Evolutionary conservation across 1,140 invertebrate species (phyloP).

Genomic region (Lanistes nyassanus): DNA sequence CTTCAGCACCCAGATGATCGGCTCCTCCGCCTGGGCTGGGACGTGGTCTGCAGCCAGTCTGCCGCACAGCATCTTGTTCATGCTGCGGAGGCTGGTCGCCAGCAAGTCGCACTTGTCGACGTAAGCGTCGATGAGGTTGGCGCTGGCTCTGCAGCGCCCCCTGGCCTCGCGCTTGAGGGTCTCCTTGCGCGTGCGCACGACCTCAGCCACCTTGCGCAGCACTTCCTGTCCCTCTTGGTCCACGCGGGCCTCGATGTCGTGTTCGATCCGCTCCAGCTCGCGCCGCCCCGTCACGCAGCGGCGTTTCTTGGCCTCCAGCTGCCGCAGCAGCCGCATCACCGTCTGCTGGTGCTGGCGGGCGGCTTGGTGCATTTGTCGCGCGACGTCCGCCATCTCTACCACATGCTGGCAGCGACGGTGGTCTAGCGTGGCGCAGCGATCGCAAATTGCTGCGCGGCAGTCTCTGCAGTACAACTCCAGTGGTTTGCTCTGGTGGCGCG

Average conservation of each 20-base stretch:
- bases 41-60: slow-evolving; percentile 13
- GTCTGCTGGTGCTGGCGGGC: slow-evolving; percentile 17
- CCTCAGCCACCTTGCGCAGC: slow-evolving; percentile 23
- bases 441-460: slow-evolving; percentile 8
- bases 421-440: slow-evolving; percentile 20
- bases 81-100: background rate
- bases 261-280: slow-evolving; percentile 23
- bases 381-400: slow-evolving; percentile 44
- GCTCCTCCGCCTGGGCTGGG: slow-evolving; percentile 19
- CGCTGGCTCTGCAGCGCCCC: slow-evolving; percentile 6
- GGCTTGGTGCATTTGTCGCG: slow-evolving; percentile 25
- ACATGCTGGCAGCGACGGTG: slow-evolving; percentile 40
- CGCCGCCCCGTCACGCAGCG: slow-evolving; percentile 3
- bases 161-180: slow-evolving; percentile 19
- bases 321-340: slow-evolving; percentile 11
- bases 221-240: slow-evolving; percentile 20
- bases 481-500: slow-evolving; percentile 10
- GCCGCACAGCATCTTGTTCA: slow-evolving; percentile 7
- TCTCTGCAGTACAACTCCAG: slow-evolving; percentile 24
- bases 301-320: slow-evolving; percentile 22
- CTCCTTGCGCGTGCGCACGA: slow-evolving; percentile 19
- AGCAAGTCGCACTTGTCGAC: slow-evolving; percentile 16
- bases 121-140: slow-evolving; percentile 21
- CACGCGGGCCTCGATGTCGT: slow-evolving; percentile 20
- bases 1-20: background rate